Percentiles rank a stretch among this genome's conserved stretches.
phyloP scores from a whole-genome alignment of 2,888 invertebrate species.

The Tryphoninae sp. region DNA sequence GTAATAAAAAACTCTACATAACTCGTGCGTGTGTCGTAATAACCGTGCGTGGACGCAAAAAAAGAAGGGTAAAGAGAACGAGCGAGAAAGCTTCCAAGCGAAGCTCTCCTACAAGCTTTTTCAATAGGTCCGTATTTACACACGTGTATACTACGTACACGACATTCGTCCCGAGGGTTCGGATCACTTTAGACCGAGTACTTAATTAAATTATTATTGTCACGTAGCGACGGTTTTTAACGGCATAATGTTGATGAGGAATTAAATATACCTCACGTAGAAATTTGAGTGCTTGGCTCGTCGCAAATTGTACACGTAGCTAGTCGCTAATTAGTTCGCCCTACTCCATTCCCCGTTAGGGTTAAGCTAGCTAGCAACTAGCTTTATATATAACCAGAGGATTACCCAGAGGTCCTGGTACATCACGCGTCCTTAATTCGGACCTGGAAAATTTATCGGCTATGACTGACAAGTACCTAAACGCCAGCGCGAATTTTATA shows the following conservation, averaged over 20 bases:
- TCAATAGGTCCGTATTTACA: slow-evolving; percentile 18
- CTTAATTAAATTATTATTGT: slow-evolving; percentile 1
- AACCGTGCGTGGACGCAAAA: slow-evolving; percentile 20
- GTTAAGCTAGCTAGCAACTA: no score
- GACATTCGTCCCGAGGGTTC: not conserved
- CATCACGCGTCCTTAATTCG: no score
- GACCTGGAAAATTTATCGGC: no score
- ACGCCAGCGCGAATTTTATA: no score
- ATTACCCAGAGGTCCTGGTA: no score
- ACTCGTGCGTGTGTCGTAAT: slow-evolving; percentile 37
- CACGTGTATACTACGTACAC: not conserved
- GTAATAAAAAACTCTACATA: slow-evolving; percentile 50
- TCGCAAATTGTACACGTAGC: no score
- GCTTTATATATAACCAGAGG: no score
- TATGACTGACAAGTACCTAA: no score
- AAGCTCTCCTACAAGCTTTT: slow-evolving; percentile 29
- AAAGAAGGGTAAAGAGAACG: slow-evolving; percentile 15
- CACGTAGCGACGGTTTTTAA: not conserved
- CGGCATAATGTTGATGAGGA: not conserved
- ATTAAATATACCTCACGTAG: not conserved
- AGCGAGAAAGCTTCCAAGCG: slow-evolving; percentile 46
- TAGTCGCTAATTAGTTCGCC: no score
- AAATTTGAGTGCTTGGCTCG: not conserved
- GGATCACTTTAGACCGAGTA: not conserved
- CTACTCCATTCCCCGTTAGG: no score